Percentiles rank a stretch among this genome's conserved stretches.
These are phyloP conservation scores for Sphenopsis melanotis DNA, from an alignment of 2,797 vertebrate genomes.

Conservation along the genomic window DNA sequence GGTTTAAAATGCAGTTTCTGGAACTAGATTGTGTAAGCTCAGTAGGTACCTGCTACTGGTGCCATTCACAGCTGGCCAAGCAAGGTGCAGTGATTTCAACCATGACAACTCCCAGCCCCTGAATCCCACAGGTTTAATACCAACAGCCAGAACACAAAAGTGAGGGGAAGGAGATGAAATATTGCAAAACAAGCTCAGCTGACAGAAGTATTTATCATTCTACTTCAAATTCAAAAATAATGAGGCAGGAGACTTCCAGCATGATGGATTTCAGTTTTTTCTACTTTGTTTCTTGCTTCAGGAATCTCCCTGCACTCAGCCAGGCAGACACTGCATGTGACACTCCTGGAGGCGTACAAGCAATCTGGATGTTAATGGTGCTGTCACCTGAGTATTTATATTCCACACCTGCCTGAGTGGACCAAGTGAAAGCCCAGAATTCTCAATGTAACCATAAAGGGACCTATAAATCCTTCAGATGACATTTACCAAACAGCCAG, in stretches of 20 bases:
- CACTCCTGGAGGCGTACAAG: neutral
- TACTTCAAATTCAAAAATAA: neutral
- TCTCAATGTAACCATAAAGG: neutral
- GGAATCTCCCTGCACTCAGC: neutral
- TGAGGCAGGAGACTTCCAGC: neutral
- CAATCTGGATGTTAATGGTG: neutral
- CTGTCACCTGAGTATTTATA: neutral
- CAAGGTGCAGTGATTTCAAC: neutral
- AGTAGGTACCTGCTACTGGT: neutral
- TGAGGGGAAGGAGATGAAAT: neutral
- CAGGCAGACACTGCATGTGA: neutral
- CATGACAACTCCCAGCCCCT: neutral
- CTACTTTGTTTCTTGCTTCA: neutral
- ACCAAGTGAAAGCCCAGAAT: neutral
- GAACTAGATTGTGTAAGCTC: neutral
- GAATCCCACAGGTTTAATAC: neutral
- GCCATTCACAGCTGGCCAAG: neutral
- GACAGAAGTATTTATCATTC: neutral
- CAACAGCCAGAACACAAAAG: neutral
- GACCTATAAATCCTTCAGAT: neutral
- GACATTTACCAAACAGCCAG: neutral
- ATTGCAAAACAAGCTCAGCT: neutral
- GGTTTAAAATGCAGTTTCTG: neutral
- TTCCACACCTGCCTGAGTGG: neutral
- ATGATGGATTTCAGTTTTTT: neutral